Evolutionary conservation across 2,113 vertebrate genomes (phyloP).

Genomic region (Perca fluviatilis): DNA sequence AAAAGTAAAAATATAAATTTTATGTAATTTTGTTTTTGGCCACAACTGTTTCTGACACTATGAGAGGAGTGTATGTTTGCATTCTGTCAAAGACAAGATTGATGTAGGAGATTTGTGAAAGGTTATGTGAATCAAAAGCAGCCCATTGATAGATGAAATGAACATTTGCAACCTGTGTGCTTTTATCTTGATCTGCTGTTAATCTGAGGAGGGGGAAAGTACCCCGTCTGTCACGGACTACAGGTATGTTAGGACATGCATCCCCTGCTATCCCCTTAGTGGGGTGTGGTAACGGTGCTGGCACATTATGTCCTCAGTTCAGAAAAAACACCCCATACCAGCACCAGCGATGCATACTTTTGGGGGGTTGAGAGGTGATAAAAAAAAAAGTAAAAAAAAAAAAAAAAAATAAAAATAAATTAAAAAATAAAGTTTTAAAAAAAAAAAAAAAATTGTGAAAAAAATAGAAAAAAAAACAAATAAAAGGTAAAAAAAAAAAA

Average conservation of each 20-base stretch:
- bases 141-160: constrained; percentile 38
- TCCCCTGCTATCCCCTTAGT: constrained; percentile 19
- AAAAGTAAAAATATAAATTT: too few relatives aligned
- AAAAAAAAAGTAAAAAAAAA: too few relatives aligned
- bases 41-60: neutral
- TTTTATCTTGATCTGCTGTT: constrained; percentile 45
- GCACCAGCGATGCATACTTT: too few relatives aligned
- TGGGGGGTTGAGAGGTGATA: too few relatives aligned
- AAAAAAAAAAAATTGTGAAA: too few relatives aligned
- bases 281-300: constrained; percentile 27
- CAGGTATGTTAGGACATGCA: constrained; percentile 53
- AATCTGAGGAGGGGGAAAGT: constrained; percentile 22
- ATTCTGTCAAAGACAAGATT: constrained; percentile 15
- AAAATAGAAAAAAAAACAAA: too few relatives aligned
- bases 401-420: too few relatives aligned
- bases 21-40: neutral
- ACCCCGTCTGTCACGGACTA: neutral
- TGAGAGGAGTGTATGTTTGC: constrained; percentile 1
- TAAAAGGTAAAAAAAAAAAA: too few relatives aligned
- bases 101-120: constrained; percentile 28
- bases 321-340: constrained; percentile 30
- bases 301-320: constrained; percentile 45
- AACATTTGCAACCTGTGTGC: constrained; percentile 56
- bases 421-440: too few relatives aligned
- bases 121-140: neutral